phyloP scores from a whole-genome alignment of 2,113 vertebrate genomes.

The Dendropsophus ebraccatus region DNA sequence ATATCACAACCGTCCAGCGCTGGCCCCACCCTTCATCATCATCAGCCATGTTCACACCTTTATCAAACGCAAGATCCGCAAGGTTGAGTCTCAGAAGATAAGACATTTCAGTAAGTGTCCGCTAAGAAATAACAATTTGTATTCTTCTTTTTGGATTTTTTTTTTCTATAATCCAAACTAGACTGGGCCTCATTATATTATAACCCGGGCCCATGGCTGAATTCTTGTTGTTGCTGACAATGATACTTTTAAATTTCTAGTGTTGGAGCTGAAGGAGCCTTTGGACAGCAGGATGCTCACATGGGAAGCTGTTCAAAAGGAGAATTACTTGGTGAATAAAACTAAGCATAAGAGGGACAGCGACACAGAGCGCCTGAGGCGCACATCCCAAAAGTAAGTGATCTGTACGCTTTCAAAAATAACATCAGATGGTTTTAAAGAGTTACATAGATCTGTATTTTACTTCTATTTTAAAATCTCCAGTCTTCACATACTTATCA shows the following conservation, averaged over 20 bases:
- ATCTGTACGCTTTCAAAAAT: background rate
- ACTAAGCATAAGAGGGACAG: conserved; percentile 78
- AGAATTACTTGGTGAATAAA: conserved; percentile 75
- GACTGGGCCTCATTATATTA: no score
- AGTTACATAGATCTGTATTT: no score
- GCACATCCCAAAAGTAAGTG: conserved; percentile 82
- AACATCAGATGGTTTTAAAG: no score
- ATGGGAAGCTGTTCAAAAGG: conserved; percentile 84
- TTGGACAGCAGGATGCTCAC: conserved; percentile 76
- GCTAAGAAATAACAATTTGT: background rate
- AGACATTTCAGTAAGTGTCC: conserved; percentile 71
- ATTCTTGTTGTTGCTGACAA: background rate
- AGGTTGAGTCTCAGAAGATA: conserved; percentile 63
- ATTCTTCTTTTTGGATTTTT: no score
- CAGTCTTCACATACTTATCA: no score
- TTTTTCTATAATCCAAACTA: no score
- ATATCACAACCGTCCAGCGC: conserved; percentile 81
- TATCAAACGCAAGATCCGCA: conserved; percentile 69
- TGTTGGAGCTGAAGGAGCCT: conserved; percentile 65
- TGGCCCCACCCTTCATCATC: conserved; percentile 85
- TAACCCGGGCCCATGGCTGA: background rate
- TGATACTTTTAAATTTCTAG: conserved; percentile 63
- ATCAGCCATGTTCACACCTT: conserved; percentile 81
- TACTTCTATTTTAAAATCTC: no score
- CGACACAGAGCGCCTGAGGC: conserved; percentile 81